Evolutionary conservation across 1,140 invertebrate genomes (phyloP), one percentile per base, ranked within the genome.

Genomic region (Gryon sp.): DNA sequence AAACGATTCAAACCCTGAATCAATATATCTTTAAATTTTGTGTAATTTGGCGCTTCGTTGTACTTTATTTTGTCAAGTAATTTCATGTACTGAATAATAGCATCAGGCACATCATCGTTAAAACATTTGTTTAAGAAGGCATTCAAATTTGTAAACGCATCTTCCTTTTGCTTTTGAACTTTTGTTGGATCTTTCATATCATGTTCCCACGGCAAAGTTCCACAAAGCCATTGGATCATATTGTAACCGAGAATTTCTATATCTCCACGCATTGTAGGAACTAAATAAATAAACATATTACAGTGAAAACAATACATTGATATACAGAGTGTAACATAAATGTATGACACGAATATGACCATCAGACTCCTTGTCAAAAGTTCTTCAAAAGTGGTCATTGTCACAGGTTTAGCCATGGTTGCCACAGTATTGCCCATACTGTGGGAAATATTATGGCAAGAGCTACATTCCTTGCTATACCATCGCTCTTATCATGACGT

Each of bases 211-310:
- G 97, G 97, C 46, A 98, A 88, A 52, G 89, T 89, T 4, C 94
- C 93, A 53, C 92, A 92, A 7, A 97, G 82, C 97, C 97, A 99
- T 70, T 98, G 94, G 20, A 98, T 91, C 80, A 98, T 90, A 89
- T 98, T 99, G 81, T 96, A 99, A 5, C 92, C 95, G 0, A 99
- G 89, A 59, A 98, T 97, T 90, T 99, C 97, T 1, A 99, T 86
- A 87, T 99, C 97, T 1, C 96, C 94, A 76, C 97, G 89, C 83
- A 95, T 92, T 28, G 96, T 96, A 63, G 94, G 90, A 36, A 94
- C 96, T 95, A 11, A 46, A 43, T 5, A 46, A 50, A 52, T 38
- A 1, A 22, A 53, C 5, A 26, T 28, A 11, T 32, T 40, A 32
- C 20, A 19, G 11, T 19, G n/a, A 53, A 19, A 24, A 32, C 32